Conservation (phyloP, 2,113 vertebrate species). For the Dipodomys merriami region DNA sequence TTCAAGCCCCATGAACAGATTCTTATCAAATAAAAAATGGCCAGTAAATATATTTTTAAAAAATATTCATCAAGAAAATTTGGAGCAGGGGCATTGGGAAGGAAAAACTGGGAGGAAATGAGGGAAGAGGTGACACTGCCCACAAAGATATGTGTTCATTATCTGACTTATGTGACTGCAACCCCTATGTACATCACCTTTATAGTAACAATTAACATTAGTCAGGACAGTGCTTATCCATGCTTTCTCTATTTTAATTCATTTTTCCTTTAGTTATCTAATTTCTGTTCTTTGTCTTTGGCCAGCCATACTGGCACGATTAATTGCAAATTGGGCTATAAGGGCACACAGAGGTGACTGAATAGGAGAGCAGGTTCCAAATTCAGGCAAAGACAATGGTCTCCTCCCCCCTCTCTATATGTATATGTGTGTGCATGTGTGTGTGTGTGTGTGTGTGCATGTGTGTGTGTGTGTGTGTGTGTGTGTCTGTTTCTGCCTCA, state of each 20-base stretch:
- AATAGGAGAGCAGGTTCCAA: background rate
- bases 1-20: too few relatives aligned
- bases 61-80: too few relatives aligned
- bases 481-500: background rate
- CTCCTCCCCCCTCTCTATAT: background rate
- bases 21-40: background rate
- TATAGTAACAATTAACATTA: background rate
- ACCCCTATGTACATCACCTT: too few relatives aligned
- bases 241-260: background rate
- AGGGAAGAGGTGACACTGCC: too few relatives aligned
- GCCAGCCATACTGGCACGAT: background rate
- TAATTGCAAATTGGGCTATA: background rate
- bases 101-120: too few relatives aligned
- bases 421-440: too few relatives aligned
- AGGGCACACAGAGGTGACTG: background rate
- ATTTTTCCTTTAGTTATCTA: background rate
- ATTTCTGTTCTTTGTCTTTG: slow-evolving; percentile 1
- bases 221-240: background rate
- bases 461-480: too few relatives aligned
- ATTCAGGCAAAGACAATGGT: background rate
- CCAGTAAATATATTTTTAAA: background rate
- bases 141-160: too few relatives aligned
- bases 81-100: too few relatives aligned
- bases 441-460: too few relatives aligned
- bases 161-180: too few relatives aligned